Percentiles rank a stretch among this genome's conserved stretches.
Evolutionary conservation across 1,140 invertebrate species (phyloP).

Genomic region (Sinonovacula constricta): DNA sequence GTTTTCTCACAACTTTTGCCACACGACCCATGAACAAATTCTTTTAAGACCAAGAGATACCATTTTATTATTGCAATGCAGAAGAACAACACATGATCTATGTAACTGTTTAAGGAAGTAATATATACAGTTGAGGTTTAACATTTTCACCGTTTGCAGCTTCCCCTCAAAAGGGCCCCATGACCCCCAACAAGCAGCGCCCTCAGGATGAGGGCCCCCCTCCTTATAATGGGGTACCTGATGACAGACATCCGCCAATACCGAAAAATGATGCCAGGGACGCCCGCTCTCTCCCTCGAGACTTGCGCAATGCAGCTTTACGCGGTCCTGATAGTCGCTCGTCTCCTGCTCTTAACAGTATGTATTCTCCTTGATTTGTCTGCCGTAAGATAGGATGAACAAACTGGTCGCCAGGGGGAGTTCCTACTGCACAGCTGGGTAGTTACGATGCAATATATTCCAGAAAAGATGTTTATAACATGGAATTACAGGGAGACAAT

Average conservation of each 20-base stretch:
- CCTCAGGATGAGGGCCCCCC: constrained; percentile 65
- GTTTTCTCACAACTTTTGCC: too few species aligned
- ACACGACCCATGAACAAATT: too few species aligned
- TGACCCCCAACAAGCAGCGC: constrained; percentile 52
- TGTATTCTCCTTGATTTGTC: constrained; percentile 15
- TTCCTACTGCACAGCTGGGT: constrained; percentile 44
- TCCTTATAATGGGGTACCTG: constrained; percentile 56
- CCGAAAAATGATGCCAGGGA: constrained; percentile 34
- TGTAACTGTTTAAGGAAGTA: too few species aligned
- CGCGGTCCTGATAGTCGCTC: constrained; percentile 62
- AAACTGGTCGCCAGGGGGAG: background rate
- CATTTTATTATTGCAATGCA: too few species aligned
- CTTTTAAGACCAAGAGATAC: too few species aligned
- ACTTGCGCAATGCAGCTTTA: constrained; percentile 41
- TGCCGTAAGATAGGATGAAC: background rate
- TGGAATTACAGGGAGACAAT: too few species aligned
- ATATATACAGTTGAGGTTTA: too few species aligned
- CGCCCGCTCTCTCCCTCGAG: constrained; percentile 36
- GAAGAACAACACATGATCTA: too few species aligned
- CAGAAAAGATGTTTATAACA: too few species aligned
- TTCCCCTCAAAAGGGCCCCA: constrained; percentile 49
- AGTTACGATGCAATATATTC: too few species aligned
- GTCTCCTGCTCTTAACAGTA: constrained; percentile 65
- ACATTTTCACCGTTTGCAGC: constrained; percentile 48
- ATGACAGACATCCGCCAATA: constrained; percentile 22